phyloP scores from a whole-genome alignment of 2,797 vertebrate species.

The Vipera latastei region DNA sequence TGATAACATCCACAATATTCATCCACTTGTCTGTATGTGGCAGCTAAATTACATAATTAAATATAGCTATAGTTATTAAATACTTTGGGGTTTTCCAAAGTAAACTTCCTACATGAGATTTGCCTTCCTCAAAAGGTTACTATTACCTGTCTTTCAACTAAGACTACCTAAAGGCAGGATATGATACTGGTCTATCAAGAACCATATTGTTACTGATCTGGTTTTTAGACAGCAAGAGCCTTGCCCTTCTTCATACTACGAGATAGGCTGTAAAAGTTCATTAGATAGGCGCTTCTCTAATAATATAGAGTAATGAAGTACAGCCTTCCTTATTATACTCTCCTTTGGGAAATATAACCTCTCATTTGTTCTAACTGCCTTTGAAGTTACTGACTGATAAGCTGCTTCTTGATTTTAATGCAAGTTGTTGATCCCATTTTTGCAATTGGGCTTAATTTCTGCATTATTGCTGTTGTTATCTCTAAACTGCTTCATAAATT shows the following conservation, averaged over 20 bases:
- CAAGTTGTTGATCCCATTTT: neutral
- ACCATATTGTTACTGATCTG: neutral
- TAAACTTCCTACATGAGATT: neutral
- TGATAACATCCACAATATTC: neutral
- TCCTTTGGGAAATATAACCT: neutral
- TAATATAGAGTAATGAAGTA: neutral
- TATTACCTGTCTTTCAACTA: neutral
- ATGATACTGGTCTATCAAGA: neutral
- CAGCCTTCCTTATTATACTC: neutral
- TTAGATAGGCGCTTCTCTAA: neutral
- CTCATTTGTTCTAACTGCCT: neutral
- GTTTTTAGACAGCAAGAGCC: neutral
- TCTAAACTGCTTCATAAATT: neutral
- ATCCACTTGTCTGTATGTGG: neutral
- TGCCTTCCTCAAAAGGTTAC: neutral
- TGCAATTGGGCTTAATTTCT: neutral
- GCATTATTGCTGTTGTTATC: neutral
- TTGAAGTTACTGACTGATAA: neutral
- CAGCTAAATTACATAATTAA: neutral
- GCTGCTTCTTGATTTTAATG: neutral
- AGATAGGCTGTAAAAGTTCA: neutral
- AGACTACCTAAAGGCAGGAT: neutral
- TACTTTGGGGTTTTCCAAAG: neutral
- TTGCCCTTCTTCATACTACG: neutral
- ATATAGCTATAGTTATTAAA: neutral